phyloP scores from a whole-genome alignment of 92 coral and sea anemone species.

The Epizoanthus rinbou region DNA sequence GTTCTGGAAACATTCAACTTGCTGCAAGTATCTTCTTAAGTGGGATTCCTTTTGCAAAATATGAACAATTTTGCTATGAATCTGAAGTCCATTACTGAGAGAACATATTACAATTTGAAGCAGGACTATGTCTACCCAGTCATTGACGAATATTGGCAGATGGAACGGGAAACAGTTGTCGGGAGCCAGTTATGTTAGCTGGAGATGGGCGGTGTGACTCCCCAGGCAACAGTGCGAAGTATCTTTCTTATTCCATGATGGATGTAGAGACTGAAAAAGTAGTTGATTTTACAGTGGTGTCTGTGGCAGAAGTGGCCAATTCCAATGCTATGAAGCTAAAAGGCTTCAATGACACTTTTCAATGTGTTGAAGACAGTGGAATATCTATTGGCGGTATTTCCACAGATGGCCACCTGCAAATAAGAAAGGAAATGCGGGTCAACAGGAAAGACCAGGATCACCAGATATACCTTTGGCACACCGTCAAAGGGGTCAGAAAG shows the following conservation, averaged over 20 bases:
- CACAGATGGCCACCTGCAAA: conserved; percentile 40
- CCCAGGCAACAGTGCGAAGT: conserved; percentile 45
- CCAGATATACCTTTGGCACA: conserved; percentile 46
- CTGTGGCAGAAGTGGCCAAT: conserved; percentile 33
- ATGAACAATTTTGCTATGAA: conserved; percentile 41
- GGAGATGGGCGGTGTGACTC: conserved; percentile 48
- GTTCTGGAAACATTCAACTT: conserved; percentile 29
- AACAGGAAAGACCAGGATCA: conserved; percentile 29
- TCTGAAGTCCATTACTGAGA: conserved; percentile 37
- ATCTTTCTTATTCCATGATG: conserved; percentile 42
- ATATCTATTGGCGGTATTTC: neutral
- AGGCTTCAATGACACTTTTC: conserved; percentile 18
- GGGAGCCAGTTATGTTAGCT: conserved; percentile 21
- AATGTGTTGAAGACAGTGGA: conserved; percentile 9
- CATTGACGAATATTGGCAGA: conserved; percentile 32
- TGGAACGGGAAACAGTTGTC: conserved; percentile 30
- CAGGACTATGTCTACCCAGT: conserved; percentile 45
- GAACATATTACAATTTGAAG: conserved; percentile 28
- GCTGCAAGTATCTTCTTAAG: conserved; percentile 40
- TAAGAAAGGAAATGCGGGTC: conserved; percentile 29
- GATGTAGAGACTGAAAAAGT: conserved; percentile 44
- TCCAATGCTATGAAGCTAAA: conserved; percentile 58
- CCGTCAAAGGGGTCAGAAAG: conserved; percentile 23
- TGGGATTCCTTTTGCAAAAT: conserved; percentile 32
- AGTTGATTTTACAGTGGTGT: conserved; percentile 39